Base-by-base conservation (phyloP, 2,113 vertebrate species). In the Eira barbara region DNA sequence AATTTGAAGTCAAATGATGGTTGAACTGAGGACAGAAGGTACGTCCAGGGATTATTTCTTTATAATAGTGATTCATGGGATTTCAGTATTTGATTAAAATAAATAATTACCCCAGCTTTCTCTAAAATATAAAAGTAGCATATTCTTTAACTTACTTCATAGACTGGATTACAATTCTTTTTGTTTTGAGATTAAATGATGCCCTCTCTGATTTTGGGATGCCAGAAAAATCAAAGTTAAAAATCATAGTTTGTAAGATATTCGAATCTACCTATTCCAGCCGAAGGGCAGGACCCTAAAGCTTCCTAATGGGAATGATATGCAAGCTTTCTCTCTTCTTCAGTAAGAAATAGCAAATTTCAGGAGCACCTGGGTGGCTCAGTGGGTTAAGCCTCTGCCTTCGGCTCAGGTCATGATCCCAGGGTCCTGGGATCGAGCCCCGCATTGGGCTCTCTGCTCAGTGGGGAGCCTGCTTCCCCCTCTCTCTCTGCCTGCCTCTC, bases 201-300 rank as follows among this genome's bases (percentile, higher is more conserved):
- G 63, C 5, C 13, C 21, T 83, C 25, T 93, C 29, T 93, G 67
- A 97, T 47, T 23, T 61, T n/a, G 27, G n/a, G 34, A 65, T 45
- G 2, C 87, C 34, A 91, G 52, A 95, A 83, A 94, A 84, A 15
- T 91, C 86, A 57, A 57, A 96, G 36, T 87, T 96, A 94, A 63
- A 69, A 94, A 57, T 71, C 12, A 42, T 15, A 59, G 73, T 90
- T 18, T 81, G 8, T 59, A 95, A 87, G 63, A 61, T 82, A 89
- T 94, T 31, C 42, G 83, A 47, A 79, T 97, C 23, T 87, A 79
- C 95, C 23, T 88, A 42, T 96, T 80, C 17, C 21, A 17, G 1
- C 67, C 55, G 55, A 74, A 74, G 55, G 92, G 31, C 11, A 92
- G 73, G 21, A 27, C 0, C 34, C 15, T 55, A 65, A 74, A 80